Conservation (phyloP, 2,888 invertebrate genomes). For the Trissolcus brochymenae region DNA sequence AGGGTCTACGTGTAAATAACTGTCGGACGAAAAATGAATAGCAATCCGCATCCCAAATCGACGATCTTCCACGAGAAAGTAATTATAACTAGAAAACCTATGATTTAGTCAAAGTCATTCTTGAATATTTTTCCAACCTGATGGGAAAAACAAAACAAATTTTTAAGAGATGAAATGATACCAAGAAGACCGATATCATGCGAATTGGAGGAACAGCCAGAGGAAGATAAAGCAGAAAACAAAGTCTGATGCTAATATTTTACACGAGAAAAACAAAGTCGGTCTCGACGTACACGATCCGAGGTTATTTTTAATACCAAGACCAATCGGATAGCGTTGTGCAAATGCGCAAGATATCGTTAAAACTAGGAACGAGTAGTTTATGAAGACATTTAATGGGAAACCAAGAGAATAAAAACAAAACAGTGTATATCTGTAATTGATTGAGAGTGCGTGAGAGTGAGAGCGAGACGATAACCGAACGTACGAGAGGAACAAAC, state of each 20-base stretch:
- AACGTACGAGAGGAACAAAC: slow-evolving; percentile 31
- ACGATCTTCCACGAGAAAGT: slow-evolving; percentile 67
- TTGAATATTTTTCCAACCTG: slow-evolving; percentile 72
- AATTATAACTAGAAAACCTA: slow-evolving; percentile 64
- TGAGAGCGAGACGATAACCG: slow-evolving; percentile 25
- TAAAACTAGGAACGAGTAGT: slow-evolving; percentile 67
- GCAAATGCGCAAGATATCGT: slow-evolving; percentile 47
- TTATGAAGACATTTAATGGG: slow-evolving; percentile 61
- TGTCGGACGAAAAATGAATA: slow-evolving; percentile 37
- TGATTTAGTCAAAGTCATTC: slow-evolving; percentile 67
- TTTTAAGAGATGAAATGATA: slow-evolving; percentile 57
- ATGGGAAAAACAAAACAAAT: slow-evolving; percentile 63
- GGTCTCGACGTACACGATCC: slow-evolving; percentile 64
- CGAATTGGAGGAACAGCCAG: slow-evolving; percentile 2
- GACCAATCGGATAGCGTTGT: slow-evolving; percentile 73
- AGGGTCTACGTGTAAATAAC: slow-evolving; percentile 58
- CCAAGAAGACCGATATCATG: slow-evolving; percentile 39
- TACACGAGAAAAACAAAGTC: slow-evolving; percentile 35
- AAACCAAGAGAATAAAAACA: slow-evolving; percentile 22
- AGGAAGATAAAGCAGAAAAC: slow-evolving; percentile 11
- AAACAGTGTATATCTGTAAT: slow-evolving; percentile 59
- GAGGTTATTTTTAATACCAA: slow-evolving; percentile 77
- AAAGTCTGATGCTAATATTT: slow-evolving; percentile 54
- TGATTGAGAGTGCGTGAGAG: slow-evolving; percentile 32
- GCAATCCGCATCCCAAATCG: slow-evolving; percentile 55